Conservation (phyloP, 1,140 invertebrate genomes). For the Eriosoma lanigerum region DNA sequence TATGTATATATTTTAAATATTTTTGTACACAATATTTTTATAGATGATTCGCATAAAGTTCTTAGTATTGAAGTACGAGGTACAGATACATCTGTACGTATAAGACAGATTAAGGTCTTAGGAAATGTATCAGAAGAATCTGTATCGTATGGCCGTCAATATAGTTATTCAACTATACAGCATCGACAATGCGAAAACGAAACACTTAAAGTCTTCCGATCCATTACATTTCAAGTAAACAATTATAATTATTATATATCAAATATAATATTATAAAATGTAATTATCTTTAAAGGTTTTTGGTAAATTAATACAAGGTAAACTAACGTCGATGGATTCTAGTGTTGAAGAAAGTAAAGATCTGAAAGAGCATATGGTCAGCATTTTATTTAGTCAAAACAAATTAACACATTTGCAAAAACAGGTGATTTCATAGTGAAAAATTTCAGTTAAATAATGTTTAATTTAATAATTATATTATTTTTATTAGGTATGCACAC, state of each 20-base stretch:
- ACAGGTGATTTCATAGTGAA: constrained; percentile 71
- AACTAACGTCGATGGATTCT: constrained; percentile 58
- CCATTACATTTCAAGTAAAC: constrained; percentile 85
- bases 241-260: neutral
- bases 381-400: constrained; percentile 91
- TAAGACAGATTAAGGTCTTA: constrained; percentile 77
- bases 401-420: constrained; percentile 93
- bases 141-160: constrained; percentile 60
- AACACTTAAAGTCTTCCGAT: constrained; percentile 89
- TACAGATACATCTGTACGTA: constrained; percentile 82
- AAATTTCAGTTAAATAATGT: neutral
- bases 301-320: constrained; percentile 78
- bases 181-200: constrained; percentile 88
- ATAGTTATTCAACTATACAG: constrained; percentile 68
- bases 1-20: neutral
- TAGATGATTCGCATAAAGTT: constrained; percentile 62
- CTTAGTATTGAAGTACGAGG: constrained; percentile 86
- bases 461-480: neutral
- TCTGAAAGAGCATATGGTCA: constrained; percentile 93
- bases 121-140: constrained; percentile 64
- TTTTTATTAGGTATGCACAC: constrained; percentile 72
- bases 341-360: constrained; percentile 73
- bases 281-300: constrained; percentile 69
- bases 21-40: constrained; percentile 49
- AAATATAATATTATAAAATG: neutral